Evolutionary conservation across 2,888 invertebrate genomes (phyloP).

Genomic region (Nasonia oneida): DNA sequence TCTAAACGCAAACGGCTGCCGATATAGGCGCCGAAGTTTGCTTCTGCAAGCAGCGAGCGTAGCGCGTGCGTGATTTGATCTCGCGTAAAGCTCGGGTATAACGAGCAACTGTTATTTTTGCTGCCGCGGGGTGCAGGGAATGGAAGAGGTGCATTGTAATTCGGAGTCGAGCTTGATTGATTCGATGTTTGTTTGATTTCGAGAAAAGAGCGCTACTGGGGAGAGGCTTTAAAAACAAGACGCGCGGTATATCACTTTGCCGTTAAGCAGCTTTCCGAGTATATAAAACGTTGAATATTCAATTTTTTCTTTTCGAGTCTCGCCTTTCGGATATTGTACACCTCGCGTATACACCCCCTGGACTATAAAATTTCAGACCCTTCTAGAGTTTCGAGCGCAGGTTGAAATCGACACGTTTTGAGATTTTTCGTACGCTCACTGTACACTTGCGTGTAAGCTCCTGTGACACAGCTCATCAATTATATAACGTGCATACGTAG

Average conservation of each 20-base stretch:
- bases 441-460: too few relatives aligned
- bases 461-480: too few relatives aligned
- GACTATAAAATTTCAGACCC: slow-evolving; percentile 51
- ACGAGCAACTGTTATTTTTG: neutral
- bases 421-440: too few relatives aligned
- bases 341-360: neutral
- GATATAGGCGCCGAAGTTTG: neutral
- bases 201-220: neutral
- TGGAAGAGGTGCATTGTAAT: neutral
- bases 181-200: neutral
- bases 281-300: neutral
- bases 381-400: slow-evolving; percentile 38
- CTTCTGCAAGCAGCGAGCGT: neutral
- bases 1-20: neutral
- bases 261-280: neutral
- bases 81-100: neutral
- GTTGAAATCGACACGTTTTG: too few relatives aligned
- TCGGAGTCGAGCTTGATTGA: neutral
- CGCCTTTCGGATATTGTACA: neutral
- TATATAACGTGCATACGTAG: too few relatives aligned
- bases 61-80: neutral
- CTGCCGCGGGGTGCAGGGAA: neutral
- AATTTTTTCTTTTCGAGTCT: neutral
- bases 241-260: neutral
- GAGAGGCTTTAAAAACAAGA: neutral